A percentile compares a stretch with the other conserved stretches of the same genome.
These are phyloP conservation scores for Discoglossus pictus DNA, from an alignment of 2,797 vertebrate species.

Conservation along the genomic window DNA sequence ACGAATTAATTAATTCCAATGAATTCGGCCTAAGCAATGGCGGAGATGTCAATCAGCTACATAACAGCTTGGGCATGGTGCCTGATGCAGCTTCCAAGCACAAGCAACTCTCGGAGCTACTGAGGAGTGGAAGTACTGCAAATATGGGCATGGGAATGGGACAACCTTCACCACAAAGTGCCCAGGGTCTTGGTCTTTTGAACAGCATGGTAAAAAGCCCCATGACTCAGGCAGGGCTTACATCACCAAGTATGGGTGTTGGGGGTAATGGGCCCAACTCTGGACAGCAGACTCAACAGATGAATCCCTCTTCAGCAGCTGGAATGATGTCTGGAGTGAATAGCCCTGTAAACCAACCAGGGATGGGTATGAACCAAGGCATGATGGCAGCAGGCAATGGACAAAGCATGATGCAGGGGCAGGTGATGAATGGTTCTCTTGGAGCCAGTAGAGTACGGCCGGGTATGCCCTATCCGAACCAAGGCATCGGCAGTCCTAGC, in stretches of 20 bases:
- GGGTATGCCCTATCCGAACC: slow-evolving; percentile 80
- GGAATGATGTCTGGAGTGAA: slow-evolving; percentile 75
- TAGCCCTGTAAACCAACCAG: slow-evolving; percentile 77
- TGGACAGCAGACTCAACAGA: slow-evolving; percentile 64
- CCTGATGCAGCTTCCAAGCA: slow-evolving; percentile 96
- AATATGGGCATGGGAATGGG: slow-evolving; percentile 78
- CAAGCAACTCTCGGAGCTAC: slow-evolving; percentile 94
- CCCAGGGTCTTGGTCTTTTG: slow-evolving; percentile 84
- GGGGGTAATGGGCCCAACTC: slow-evolving; percentile 69
- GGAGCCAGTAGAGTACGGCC: slow-evolving; percentile 81
- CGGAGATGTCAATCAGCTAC: slow-evolving; percentile 86
- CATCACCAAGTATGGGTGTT: slow-evolving; percentile 80
- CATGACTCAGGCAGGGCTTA: slow-evolving; percentile 75
- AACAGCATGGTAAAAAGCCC: slow-evolving; percentile 83
- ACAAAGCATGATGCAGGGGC: slow-evolving; percentile 89
- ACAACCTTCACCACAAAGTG: slow-evolving; percentile 75
- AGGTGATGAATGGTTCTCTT: slow-evolving; percentile 92
- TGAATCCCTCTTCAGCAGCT: slow-evolving; percentile 57
- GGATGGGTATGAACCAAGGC: slow-evolving; percentile 82
- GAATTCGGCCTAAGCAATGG: slow-evolving; percentile 90
- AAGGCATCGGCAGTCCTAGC: slow-evolving; percentile 79
- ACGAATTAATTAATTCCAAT: slow-evolving; percentile 94
- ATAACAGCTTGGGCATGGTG: slow-evolving; percentile 82
- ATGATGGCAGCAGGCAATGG: slow-evolving; percentile 76
- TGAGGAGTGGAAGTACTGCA: slow-evolving; percentile 79